Evolutionary conservation across 2,888 invertebrate species (phyloP).

Genomic region (Gibbula magus): DNA sequence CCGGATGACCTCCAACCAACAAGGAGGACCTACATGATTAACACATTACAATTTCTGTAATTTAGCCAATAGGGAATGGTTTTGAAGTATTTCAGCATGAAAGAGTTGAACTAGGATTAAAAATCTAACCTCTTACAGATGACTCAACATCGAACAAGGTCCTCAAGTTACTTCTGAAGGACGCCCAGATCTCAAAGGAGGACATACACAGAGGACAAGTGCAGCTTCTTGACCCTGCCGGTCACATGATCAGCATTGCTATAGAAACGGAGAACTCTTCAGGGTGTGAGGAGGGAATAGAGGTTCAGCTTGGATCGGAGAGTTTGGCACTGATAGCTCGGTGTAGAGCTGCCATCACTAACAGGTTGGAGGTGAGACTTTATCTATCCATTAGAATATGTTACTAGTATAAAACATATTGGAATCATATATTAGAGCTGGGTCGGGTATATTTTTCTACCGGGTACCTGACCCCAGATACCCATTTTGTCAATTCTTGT

Average conservation of each 20-base stretch:
- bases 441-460: too few species aligned
- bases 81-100: background rate
- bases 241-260: background rate
- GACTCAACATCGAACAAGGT: background rate
- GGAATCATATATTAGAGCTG: too few species aligned
- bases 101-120: background rate
- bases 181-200: background rate
- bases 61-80: too few species aligned
- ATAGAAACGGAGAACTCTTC: background rate
- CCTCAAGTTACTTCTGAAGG: background rate
- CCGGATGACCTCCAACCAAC: too few species aligned
- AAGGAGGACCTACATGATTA: too few species aligned
- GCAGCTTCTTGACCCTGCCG: background rate
- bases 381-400: too few species aligned
- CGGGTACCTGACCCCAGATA: too few species aligned
- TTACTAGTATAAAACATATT: too few species aligned
- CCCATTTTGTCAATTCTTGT: too few species aligned
- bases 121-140: background rate
- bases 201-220: background rate
- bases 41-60: too few species aligned
- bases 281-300: background rate
- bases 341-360: background rate
- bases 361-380: background rate
- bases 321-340: background rate
- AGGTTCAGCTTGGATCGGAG: background rate